Conservation (phyloP, 2,888 invertebrate genomes). For the Gastrophysa polygoni region DNA sequence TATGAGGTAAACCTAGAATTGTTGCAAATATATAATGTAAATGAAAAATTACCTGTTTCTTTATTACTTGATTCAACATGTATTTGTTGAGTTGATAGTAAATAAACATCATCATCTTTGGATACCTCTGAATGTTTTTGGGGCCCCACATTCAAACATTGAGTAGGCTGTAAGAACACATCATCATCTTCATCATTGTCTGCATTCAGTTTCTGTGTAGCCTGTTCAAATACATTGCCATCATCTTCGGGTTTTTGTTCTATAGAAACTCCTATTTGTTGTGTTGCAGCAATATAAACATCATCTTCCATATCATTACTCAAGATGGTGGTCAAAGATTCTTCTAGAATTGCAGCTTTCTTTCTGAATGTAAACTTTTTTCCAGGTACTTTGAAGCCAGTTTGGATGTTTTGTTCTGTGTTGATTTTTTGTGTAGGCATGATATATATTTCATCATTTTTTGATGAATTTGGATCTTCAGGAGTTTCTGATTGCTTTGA, state of each 20-base stretch:
- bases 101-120: constrained; percentile 28
- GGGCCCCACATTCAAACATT: constrained; percentile 9
- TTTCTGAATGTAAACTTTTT: constrained; percentile 33
- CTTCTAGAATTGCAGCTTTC: constrained; percentile 23
- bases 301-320: constrained; percentile 16
- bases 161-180: constrained; percentile 21
- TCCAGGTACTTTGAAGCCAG: constrained; percentile 17
- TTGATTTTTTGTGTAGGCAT: constrained; percentile 35
- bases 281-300: constrained; percentile 29
- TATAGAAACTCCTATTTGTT: constrained; percentile 17
- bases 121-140: neutral
- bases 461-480: constrained; percentile 7
- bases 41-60: neutral
- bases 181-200: constrained; percentile 13
- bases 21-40: no score
- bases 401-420: constrained; percentile 9
- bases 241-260: constrained; percentile 5
- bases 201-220: constrained; percentile 31
- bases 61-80: neutral
- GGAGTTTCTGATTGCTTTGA: neutral
- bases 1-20: no score
- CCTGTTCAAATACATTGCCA: constrained; percentile 23
- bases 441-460: constrained; percentile 31
- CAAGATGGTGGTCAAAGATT: constrained; percentile 25
- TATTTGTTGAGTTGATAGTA: constrained; percentile 16